A percentile compares a stretch with the other conserved stretches of the same genome.
Conservation (phyloP, 2,797 vertebrate species). For the Philypnodon macrostomus region DNA sequence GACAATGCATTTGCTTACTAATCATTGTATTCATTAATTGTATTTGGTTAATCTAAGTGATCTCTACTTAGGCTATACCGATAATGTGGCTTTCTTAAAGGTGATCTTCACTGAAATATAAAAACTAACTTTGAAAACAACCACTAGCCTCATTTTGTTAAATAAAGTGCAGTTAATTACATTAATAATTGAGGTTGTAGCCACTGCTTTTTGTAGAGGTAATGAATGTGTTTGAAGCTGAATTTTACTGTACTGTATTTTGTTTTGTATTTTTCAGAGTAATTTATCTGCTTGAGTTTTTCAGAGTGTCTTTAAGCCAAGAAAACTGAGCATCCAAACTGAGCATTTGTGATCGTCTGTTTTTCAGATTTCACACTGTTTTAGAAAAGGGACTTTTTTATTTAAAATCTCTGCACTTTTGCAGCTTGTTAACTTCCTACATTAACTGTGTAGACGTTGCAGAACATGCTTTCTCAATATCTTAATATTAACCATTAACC, state of each 20-base stretch:
- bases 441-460: not conserved
- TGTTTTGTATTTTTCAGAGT: constrained; percentile 12
- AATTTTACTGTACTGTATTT: constrained; percentile 30
- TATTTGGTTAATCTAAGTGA: constrained; percentile 38
- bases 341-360: constrained; percentile 11
- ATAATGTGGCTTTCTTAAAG: constrained; percentile 24
- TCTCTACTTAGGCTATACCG: constrained; percentile 39
- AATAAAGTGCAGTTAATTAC: constrained; percentile 33
- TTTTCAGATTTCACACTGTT: constrained; percentile 3
- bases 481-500: constrained; percentile 20
- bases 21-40: constrained; percentile 40
- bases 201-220: constrained; percentile 41
- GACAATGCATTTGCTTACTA: constrained; percentile 37
- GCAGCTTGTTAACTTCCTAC: constrained; percentile 1
- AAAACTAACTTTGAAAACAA: constrained; percentile 40
- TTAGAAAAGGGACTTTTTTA: constrained; percentile 2
- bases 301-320: constrained; percentile 12
- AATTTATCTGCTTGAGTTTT: constrained; percentile 1
- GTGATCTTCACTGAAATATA: constrained; percentile 31
- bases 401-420: constrained; percentile 5
- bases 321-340: constrained; percentile 7
- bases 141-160: constrained; percentile 53
- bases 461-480: constrained; percentile 16
- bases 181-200: constrained; percentile 36
- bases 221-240: constrained; percentile 37